Base-by-base conservation (phyloP, 2,113 vertebrate genomes). In the Xyrauchen texanus region DNA sequence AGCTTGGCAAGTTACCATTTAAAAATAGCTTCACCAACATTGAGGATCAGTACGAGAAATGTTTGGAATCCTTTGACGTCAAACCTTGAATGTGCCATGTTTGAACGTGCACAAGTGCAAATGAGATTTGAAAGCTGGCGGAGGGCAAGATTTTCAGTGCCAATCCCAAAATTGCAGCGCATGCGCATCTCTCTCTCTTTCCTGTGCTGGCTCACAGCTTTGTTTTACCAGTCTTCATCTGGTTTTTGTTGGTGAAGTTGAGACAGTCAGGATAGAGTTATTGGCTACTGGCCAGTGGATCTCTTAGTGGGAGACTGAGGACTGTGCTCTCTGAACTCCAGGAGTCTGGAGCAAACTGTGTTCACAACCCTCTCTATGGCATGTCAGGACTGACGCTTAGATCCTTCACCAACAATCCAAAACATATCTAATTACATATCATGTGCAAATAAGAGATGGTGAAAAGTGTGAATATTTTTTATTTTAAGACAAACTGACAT, bases 191-290 rank as follows among this genome's bases (percentile, higher is more conserved):
- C 21, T 34, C 1, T 34, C 21, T 34, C 21, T 1, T n/a, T n/a
- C n/a, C n/a, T 34, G 21, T 34, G 21, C 21, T 34, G 21, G 21
- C 21, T 34, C 21, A 34, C 21, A 34, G 21, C 68, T 70, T 78
- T 81, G 81, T 83, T 82, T 80, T 86, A n/a, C 75, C 51, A 69
- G 49, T 81, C 44, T 69, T 83, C 88, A 89, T 89, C 86, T 89
- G 88, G 76, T 82, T 87, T 86, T 84, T 78, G 85, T 88, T 86
- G 85, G 81, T 79, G 83, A 78, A 81, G 57, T 69, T 72, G 79
- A 85, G 80, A 68, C 21, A 79, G 80, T 77, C 60, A 78, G 82
- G 83, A 70, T 78, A 78, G 79, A 84, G 74, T 16, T 10, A 11
- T 81, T 87, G 88, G 86, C 83, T 4, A n/a, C 8, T 44, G 63